Conservation (phyloP, 1,140 invertebrate genomes). For the Aleiodes sp. region DNA sequence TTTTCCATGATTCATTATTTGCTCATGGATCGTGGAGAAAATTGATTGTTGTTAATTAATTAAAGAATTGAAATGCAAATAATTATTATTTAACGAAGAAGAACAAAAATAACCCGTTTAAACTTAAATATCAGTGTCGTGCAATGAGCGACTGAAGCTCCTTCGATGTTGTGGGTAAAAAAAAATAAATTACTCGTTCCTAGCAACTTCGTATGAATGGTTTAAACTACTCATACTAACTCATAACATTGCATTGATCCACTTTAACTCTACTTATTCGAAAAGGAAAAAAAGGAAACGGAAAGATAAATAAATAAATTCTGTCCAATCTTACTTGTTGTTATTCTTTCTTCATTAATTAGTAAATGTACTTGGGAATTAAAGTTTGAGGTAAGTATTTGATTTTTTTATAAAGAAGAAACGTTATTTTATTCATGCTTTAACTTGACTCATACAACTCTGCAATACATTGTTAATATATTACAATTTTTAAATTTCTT, state of each 20-base stretch:
- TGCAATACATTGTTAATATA: slow-evolving; percentile 38
- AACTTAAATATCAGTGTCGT: slow-evolving; percentile 64
- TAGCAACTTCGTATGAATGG: slow-evolving; percentile 62
- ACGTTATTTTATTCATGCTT: slow-evolving; percentile 29
- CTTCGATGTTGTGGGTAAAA: slow-evolving; percentile 66
- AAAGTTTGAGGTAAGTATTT: not conserved
- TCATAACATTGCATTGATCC: slow-evolving; percentile 66
- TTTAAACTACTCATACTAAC: slow-evolving; percentile 61
- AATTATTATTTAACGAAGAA: slow-evolving; percentile 54
- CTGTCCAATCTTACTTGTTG: slow-evolving; percentile 57
- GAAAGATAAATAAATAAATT: slow-evolving; percentile 63
- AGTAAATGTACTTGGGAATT: too few species aligned
- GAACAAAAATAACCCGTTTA: slow-evolving; percentile 56
- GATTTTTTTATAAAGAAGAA: slow-evolving; percentile 27
- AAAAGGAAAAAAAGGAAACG: slow-evolving; percentile 41
- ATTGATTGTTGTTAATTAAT: slow-evolving; percentile 31
- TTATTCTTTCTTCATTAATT: slow-evolving; percentile 26
- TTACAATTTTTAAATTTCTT: slow-evolving; percentile 32
- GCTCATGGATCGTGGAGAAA: slow-evolving; percentile 8
- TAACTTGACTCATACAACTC: slow-evolving; percentile 29
- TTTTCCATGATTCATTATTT: slow-evolving; percentile 6
- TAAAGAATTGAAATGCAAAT: slow-evolving; percentile 28
- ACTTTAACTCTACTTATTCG: slow-evolving; percentile 65
- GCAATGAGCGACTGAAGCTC: slow-evolving; percentile 60
- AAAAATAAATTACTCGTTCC: slow-evolving; percentile 57